A percentile compares a stretch with the other conserved stretches of the same genome.
Conservation (phyloP, 2,113 vertebrate genomes). For the Lepus americanus region DNA sequence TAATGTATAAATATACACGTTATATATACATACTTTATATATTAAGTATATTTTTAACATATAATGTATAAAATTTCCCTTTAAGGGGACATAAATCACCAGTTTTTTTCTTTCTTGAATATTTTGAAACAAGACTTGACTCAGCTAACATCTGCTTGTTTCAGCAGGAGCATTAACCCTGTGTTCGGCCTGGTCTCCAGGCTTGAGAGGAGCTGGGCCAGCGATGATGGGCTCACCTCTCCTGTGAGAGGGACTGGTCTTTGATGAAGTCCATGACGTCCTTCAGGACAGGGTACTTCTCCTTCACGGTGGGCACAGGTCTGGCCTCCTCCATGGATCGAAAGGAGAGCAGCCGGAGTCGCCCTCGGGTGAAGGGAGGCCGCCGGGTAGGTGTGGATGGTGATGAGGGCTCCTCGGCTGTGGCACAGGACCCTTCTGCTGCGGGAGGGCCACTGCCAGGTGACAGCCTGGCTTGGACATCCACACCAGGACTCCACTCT, state of each 20-base stretch:
- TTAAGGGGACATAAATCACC: too few species aligned
- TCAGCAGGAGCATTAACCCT: neutral
- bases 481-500: constrained; percentile 42
- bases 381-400: constrained; percentile 92
- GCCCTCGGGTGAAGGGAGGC: constrained; percentile 92
- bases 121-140: constrained; percentile 42
- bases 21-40: too few species aligned
- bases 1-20: too few species aligned
- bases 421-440: constrained; percentile 65
- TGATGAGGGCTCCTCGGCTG: constrained; percentile 87
- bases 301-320: constrained; percentile 91
- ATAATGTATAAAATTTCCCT: neutral
- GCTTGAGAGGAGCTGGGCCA: neutral
- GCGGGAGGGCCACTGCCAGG: constrained; percentile 63
- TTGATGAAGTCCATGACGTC: constrained; percentile 94
- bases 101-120: neutral
- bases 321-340: constrained; percentile 94
- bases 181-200: neutral
- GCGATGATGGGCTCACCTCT: constrained; percentile 88
- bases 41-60: neutral
- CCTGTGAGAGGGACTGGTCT: constrained; percentile 93
- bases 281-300: constrained; percentile 93
- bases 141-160: neutral
- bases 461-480: constrained; percentile 45
- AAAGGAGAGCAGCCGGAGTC: constrained; percentile 96